These are phyloP conservation scores for Neotragus moschatus DNA, from an alignment of 2,113 vertebrate species.

Conservation along the genomic window DNA sequence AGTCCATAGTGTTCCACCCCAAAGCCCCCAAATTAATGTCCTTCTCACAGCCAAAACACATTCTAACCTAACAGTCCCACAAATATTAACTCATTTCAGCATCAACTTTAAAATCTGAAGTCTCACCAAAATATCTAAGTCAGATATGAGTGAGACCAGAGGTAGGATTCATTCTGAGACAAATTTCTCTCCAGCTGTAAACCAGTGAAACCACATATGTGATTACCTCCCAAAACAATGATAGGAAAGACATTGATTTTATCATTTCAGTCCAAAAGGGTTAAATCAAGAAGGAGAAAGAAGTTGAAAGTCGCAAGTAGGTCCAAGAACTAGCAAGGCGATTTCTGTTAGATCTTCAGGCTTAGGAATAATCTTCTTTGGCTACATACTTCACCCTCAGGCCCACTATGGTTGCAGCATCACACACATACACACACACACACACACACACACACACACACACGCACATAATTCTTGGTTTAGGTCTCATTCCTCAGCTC, in stretches of 20 bases:
- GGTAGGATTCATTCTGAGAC: not conserved
- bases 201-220: not conserved
- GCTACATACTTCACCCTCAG: not conserved
- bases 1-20: not conserved
- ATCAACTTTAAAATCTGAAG: not conserved
- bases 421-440: no score
- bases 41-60: not conserved
- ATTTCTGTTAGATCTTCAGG: not conserved
- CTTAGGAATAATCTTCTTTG: not conserved
- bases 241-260: not conserved
- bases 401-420: not conserved
- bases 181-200: not conserved
- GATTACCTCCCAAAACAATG: not conserved
- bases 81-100: not conserved
- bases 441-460: no score
- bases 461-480: not conserved
- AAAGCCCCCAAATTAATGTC: not conserved
- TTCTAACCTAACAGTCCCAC: not conserved
- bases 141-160: not conserved
- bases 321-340: not conserved
- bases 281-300: not conserved
- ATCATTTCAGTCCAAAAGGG: not conserved
- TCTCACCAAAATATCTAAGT: not conserved
- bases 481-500: not conserved
- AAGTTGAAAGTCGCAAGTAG: not conserved